Conservation (phyloP, 2,888 invertebrate genomes). For the Clepsis dumicolana region DNA sequence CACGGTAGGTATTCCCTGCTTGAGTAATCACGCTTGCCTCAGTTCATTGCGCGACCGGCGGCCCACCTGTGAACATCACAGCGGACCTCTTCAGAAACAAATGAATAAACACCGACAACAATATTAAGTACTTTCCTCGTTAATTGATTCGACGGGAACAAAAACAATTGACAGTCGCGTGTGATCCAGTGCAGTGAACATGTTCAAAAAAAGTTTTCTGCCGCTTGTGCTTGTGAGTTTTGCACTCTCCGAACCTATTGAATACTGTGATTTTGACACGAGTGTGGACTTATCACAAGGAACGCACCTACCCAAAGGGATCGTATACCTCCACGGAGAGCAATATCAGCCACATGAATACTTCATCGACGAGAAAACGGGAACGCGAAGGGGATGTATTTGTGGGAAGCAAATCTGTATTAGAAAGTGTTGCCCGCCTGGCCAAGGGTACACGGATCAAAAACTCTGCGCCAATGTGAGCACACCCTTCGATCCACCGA, state of each 20-base stretch:
- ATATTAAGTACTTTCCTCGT: neutral
- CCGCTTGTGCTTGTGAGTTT: constrained; percentile 46
- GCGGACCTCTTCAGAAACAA: constrained; percentile 1
- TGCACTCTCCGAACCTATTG: constrained; percentile 29
- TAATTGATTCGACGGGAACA: neutral
- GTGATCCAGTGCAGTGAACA: constrained; percentile 19
- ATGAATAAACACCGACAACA: neutral
- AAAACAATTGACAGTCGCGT: constrained; percentile 31
- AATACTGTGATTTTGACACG: constrained; percentile 53
- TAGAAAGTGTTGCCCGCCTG: constrained; percentile 68
- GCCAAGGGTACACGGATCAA: constrained; percentile 51
- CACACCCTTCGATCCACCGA: constrained; percentile 57
- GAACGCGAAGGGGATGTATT: constrained; percentile 57
- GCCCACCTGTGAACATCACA: constrained; percentile 8
- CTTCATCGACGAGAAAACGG: constrained; percentile 52
- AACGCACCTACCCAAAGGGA: constrained; percentile 50
- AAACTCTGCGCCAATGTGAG: constrained; percentile 55
- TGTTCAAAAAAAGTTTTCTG: constrained; percentile 45
- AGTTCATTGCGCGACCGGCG: constrained; percentile 25
- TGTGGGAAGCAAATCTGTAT: constrained; percentile 60
- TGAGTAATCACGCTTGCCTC: constrained; percentile 28
- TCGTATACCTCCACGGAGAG: constrained; percentile 54
- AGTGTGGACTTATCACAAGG: constrained; percentile 62
- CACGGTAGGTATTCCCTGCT: constrained; percentile 33
- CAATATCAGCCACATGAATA: constrained; percentile 58